These are phyloP conservation scores for Noctua fimbriata DNA, from an alignment of 2,888 invertebrate species.

Conservation along the genomic window DNA sequence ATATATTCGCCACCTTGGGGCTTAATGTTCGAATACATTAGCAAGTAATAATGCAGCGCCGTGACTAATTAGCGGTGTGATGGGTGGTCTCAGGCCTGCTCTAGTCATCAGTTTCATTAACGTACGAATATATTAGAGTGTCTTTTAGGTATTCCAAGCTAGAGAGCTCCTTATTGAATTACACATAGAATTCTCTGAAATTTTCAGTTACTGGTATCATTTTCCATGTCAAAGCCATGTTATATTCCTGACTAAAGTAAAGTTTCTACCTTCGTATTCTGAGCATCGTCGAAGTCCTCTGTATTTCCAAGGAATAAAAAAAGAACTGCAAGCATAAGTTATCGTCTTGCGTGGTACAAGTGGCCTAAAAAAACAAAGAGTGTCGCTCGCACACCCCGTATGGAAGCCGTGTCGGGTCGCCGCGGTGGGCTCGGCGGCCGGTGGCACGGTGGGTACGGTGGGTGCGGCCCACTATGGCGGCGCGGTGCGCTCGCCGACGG, in stretches of 20 bases:
- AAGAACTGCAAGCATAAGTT: conserved; percentile 61
- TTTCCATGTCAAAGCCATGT: conserved; percentile 1
- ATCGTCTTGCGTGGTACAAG: conserved; percentile 65
- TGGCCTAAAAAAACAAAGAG: conserved; percentile 67
- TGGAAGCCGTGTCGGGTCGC: conserved; percentile 64
- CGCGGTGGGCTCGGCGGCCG: conserved; percentile 68
- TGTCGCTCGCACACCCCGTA: conserved; percentile 67
- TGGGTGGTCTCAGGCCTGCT: conserved; percentile 54
- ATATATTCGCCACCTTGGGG: conserved; percentile 54
- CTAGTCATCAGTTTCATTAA: conserved; percentile 42
- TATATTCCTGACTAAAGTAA: background rate
- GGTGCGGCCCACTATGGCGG: conserved; percentile 68
- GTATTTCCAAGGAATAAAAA: conserved; percentile 46
- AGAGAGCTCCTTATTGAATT: conserved; percentile 9
- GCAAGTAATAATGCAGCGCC: conserved; percentile 54
- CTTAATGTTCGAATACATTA: conserved; percentile 64
- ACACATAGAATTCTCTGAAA: background rate
- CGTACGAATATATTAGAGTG: conserved; percentile 28
- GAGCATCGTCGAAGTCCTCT: conserved; percentile 10
- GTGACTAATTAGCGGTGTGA: conserved; percentile 60
- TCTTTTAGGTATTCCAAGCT: background rate
- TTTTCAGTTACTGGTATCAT: conserved; percentile 1
- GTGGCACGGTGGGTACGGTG: conserved; percentile 70
- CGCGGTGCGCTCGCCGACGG: conserved; percentile 56
- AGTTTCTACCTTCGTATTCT: conserved; percentile 14